Evolutionary conservation across 30 jellyfish, hydroid and myxozoan genomes (phyloP), one percentile per base, ranked within the genome.

Genomic region (Rhopilema esculentum): DNA sequence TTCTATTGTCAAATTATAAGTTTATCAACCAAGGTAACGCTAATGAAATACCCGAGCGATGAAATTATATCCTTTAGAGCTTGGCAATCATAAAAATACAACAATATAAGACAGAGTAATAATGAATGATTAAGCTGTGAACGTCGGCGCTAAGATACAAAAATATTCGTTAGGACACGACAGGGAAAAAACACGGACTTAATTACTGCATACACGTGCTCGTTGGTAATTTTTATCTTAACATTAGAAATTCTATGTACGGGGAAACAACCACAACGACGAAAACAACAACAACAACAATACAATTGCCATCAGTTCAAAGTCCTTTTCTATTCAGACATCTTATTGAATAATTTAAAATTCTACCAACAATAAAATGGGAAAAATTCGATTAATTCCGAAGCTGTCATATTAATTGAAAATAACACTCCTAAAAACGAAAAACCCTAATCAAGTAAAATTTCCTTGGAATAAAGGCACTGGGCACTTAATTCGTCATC

Each of bases 111-210:
- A 66, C 32, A 23, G 26, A 24, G 24, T 71, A 20, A 1, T 49
- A 25, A 53, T 62, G 79, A n/a, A 1, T 64, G 21, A 33, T 26
- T 63, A 29, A 66, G 30, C 68, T 65, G 82, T 28, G 82, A 80
- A 64, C 62, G 21, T n/a, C 76, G 20, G 21, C 78, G 66, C 70
- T 26, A 61, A 40, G 85, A 66, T 85, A 85, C 94, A 85, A 85
- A 85, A 85, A 85, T 85, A 85, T 85, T 78, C 77, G 76, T 64
- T 26, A 72, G 63, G 69, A 51, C 80, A 32, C 23, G 1, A 25
- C 66, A 70, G 12, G 12, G 12, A 12, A 2, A 79, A 79, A 24
- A 79, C 48, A 57, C 80, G 19, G 33, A 65, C 31, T 61, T 57
- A 78, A 78, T 52, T 48, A 27, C 61, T 49, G 76, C 8, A 49